Evolutionary conservation across 2,113 vertebrate species (phyloP), one percentile per base, ranked within the genome.

Genomic region (Mellivora capensis): DNA sequence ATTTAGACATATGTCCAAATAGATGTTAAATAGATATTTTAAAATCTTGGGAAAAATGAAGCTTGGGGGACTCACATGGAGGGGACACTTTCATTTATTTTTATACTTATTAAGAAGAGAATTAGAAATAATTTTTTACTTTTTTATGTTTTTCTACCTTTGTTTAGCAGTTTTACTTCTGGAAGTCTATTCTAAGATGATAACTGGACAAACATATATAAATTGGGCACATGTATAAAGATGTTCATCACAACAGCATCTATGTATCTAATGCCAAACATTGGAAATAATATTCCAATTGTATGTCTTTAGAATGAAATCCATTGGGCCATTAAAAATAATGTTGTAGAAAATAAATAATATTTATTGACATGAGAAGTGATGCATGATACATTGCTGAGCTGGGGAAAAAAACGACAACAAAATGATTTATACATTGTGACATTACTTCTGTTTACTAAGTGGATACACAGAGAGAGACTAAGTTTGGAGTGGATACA

Each of bases 391-490:
- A 87, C 69, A 88, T 79, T 87, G n/a, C 47, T 79, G 47, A 87
- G 79, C 95, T 18, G 52, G 52, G 64, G 9, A 83, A 96, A 92
- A 90, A 95, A 90, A 59, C 76, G 77, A 93, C 42, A 14, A 93
- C 42, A 14, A 96, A 96, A 74, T 11, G 59, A 92, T 44, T 90
- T 29, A 76, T 61, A 77, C 37, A 52, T 94, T 72, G 47, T 20
- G 49, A 90, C 85, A 59, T 79, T 84, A 67, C 91, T 97, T 89
- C 96, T 44, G n/a, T 89, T 88, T 97, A 77, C 71, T 90, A 77
- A 79, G 69, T 44, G 59, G 59, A 80, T 57, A 67, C n/a, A 42
- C 52, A 69, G 3, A 49, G n/a, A 80, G 52, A 84, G 39, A 61
- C 54, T 39, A 64, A 91, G 44, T 81, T 88, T 96, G 64, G 54